These are phyloP conservation scores for Schizaphis graminum DNA, from an alignment of 2,888 invertebrate species.

Conservation along the genomic window DNA sequence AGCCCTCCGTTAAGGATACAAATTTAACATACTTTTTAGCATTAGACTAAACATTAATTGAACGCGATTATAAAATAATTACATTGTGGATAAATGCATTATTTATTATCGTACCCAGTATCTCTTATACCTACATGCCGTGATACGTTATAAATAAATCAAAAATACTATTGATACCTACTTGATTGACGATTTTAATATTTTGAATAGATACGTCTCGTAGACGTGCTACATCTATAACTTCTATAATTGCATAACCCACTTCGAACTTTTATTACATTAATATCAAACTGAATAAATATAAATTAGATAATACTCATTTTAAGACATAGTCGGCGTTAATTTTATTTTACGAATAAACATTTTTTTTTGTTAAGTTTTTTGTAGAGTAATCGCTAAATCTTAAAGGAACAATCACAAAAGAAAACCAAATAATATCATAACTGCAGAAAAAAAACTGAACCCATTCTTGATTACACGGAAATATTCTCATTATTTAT, in stretches of 20 bases:
- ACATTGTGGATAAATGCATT: neutral
- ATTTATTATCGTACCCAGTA: neutral
- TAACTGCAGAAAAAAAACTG: neutral
- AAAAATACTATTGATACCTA: neutral
- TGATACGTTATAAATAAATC: neutral
- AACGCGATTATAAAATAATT: neutral
- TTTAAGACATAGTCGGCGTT: neutral
- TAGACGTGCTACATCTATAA: neutral
- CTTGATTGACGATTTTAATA: neutral
- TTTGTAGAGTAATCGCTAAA: neutral
- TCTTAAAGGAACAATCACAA: neutral
- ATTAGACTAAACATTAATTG: neutral
- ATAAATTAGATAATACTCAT: too few species aligned
- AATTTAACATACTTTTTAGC: neutral
- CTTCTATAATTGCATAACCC: neutral
- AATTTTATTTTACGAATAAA: neutral
- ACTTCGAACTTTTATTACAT: neutral
- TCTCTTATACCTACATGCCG: neutral
- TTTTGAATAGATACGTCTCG: neutral
- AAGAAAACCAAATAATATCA: neutral
- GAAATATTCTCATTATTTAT: neutral
- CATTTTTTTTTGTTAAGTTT: neutral
- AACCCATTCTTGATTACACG: neutral
- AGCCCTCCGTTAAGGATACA: neutral
- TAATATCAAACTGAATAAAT: neutral